Percentiles rank a stretch among this genome's conserved stretches.
Conservation (phyloP, 2,797 vertebrate genomes). For the Lates japonicus region DNA sequence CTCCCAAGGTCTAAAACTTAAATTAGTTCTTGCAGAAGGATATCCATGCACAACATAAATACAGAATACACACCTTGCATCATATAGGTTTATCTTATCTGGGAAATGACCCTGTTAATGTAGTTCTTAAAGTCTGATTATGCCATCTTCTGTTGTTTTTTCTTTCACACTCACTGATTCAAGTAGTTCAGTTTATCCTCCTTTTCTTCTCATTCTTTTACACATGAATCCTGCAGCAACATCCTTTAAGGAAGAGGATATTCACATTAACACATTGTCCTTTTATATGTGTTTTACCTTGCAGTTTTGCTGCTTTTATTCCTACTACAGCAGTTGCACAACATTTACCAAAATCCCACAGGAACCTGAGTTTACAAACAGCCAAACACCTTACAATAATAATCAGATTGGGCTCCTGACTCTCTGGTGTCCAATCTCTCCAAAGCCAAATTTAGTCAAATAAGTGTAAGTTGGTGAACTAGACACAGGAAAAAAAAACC, state of each 20-base stretch:
- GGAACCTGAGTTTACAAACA: too few relatives aligned
- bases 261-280: too few relatives aligned
- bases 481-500: not conserved
- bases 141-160: not conserved
- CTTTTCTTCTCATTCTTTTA: too few relatives aligned
- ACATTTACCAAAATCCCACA: too few relatives aligned
- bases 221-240: too few relatives aligned
- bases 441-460: not conserved
- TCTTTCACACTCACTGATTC: not conserved
- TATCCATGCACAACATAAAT: not conserved
- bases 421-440: not conserved
- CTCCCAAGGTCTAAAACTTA: too few relatives aligned
- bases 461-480: not conserved
- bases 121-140: not conserved
- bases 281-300: too few relatives aligned
- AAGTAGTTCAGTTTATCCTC: too few relatives aligned
- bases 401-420: not conserved
- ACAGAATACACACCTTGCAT: not conserved
- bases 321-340: too few relatives aligned
- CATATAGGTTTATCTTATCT: not conserved
- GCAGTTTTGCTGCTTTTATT: too few relatives aligned
- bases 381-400: not conserved
- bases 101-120: not conserved
- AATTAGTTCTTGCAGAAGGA: too few relatives aligned
- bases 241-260: too few relatives aligned